Evolutionary conservation across 2,888 invertebrate species (phyloP), one percentile per base, ranked within the genome.

Genomic region (Caenorhabditis virilis): DNA sequence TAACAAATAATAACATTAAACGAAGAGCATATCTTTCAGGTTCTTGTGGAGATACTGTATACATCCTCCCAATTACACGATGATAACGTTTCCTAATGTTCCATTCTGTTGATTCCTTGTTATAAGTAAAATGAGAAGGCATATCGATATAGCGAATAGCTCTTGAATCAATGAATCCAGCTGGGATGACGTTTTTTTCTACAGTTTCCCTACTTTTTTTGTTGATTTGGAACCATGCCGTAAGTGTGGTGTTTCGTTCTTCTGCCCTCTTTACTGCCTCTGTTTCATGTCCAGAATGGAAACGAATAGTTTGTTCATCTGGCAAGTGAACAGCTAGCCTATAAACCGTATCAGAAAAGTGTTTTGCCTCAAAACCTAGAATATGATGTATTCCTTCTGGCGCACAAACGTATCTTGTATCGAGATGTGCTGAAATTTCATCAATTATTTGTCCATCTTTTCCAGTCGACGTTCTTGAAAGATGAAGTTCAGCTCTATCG

Each of bases 351-450:
- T 33, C 38, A 25, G 35, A 25, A 6, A 38, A 9, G 7, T 53
- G 20, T 0, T 13, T 18, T 27, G 65, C 49, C 0, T n/a, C 5
- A 27, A 52, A 80, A 46, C 74, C 56, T 9, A 55, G 47, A 2
- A 65, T 22, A 11, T 54, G 60, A n/a, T 57, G 56, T 11, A 59
- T 33, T 13, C 60, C 68, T 30, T 71, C 68, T 1, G 68, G 68
- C 13, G 69, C 56, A 48, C 65, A 69, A 2, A 72, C 52, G 16
- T 63, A 72, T 13, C 72, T 33, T 2, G 54, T 42, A 18, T 72
- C 63, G 9, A 69, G 35, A 33, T 60, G 56, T 0, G 23, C 23
- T 2, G 45, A 23, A 25, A 71, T 62, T 23, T 71, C 71, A 35
- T 71, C 62, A 9, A 18, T 35, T 26, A 35, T 38, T 36, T 35